Percentiles rank a stretch among this genome's conserved stretches.
Conservation (phyloP, 2,888 invertebrate species). For the Allophyes oxyacanthae region DNA sequence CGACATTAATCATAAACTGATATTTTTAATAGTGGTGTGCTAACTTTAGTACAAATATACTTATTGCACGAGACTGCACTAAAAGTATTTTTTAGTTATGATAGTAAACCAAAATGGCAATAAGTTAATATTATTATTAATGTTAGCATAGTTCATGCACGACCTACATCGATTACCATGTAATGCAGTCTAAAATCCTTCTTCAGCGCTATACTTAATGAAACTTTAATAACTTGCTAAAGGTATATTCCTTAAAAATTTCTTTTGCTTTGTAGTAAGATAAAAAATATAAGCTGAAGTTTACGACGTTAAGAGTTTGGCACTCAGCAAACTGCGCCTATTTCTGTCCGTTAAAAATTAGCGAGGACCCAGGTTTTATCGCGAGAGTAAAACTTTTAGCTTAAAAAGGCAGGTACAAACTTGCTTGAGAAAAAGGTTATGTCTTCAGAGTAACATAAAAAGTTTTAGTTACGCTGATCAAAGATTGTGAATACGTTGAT, state of each 20-base stretch:
- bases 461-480: slow-evolving; percentile 5
- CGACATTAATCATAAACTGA: no score
- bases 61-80: no score
- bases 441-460: slow-evolving; percentile 7
- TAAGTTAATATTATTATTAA: no score
- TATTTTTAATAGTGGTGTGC: no score
- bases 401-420: slow-evolving; percentile 26
- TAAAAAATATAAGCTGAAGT: slow-evolving; percentile 52
- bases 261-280: slow-evolving; percentile 35
- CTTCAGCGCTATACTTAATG: slow-evolving; percentile 3
- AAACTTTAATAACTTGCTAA: slow-evolving; percentile 44
- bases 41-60: no score
- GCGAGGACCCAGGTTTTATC: slow-evolving; percentile 42
- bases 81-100: no score
- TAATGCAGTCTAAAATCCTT: no score
- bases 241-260: slow-evolving; percentile 35
- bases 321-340: slow-evolving; percentile 50
- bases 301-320: slow-evolving; percentile 48
- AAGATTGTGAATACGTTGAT: slow-evolving; percentile 1
- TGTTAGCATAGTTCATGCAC: no score
- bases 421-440: slow-evolving; percentile 29
- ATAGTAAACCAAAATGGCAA: no score
- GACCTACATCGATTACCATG: no score
- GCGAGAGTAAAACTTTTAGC: slow-evolving; percentile 35
- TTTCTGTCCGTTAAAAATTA: slow-evolving; percentile 49